These are phyloP conservation scores for Sitta carolinensis DNA, from an alignment of 2,797 vertebrate genomes.

Conservation along the genomic window DNA sequence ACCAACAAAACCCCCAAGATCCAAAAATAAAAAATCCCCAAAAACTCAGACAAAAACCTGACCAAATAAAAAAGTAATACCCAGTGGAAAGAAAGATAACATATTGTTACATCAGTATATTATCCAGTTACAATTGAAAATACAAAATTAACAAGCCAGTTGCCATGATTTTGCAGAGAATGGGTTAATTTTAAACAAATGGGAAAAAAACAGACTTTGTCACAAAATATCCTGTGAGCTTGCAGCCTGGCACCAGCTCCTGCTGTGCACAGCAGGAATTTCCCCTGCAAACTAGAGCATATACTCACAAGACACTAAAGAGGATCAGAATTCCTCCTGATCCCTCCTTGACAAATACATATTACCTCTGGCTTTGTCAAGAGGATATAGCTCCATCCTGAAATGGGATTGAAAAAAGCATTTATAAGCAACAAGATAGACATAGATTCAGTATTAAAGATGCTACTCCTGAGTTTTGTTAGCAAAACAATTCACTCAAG, in stretches of 20 bases:
- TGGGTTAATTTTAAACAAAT: slow-evolving; percentile 19
- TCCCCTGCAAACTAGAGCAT: slow-evolving; percentile 8
- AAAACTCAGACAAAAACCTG: rapidly evolving
- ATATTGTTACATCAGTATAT: background rate
- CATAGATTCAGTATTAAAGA: background rate
- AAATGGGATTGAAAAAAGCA: background rate
- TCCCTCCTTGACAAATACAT: background rate
- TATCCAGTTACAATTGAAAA: background rate
- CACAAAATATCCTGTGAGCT: background rate
- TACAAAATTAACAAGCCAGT: background rate
- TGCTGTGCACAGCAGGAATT: slow-evolving; percentile 72
- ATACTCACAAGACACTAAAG: background rate
- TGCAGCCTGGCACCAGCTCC: slow-evolving; percentile 65
- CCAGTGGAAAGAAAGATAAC: background rate
- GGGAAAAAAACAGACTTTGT: background rate
- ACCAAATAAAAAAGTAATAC: background rate
- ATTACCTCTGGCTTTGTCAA: slow-evolving; percentile 12
- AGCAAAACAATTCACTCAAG: background rate
- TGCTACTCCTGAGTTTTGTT: background rate
- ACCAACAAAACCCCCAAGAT: background rate
- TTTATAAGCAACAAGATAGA: background rate
- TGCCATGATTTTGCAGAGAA: background rate
- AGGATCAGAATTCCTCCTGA: slow-evolving; percentile 23
- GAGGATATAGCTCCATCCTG: background rate
- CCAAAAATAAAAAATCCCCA: rapidly evolving